Evolutionary conservation across 2,888 invertebrate genomes (phyloP).

Genomic region (Andrena bicolor): DNA sequence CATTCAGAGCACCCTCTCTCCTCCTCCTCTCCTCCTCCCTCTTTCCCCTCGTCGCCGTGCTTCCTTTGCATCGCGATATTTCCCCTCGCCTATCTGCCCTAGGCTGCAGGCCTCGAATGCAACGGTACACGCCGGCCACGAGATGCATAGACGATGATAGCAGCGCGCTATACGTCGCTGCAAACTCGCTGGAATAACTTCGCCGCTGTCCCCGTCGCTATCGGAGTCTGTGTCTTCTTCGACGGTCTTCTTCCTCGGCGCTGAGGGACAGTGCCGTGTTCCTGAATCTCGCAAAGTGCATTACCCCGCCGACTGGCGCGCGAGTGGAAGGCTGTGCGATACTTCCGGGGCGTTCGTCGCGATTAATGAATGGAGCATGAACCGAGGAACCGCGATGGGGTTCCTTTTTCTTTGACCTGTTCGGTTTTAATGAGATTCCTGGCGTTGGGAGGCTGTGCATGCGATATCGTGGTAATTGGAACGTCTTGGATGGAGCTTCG

Average conservation of each 20-base stretch:
- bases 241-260: background rate
- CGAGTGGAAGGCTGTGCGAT: background rate
- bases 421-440: too few species aligned
- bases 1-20: slow-evolving; percentile 63
- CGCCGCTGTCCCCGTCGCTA: slow-evolving; percentile 3
- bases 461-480: too few species aligned
- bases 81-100: slow-evolving; percentile 33
- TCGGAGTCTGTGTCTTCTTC: too few species aligned
- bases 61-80: slow-evolving; percentile 51
- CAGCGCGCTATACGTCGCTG: slow-evolving; percentile 15
- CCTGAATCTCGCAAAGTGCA: slow-evolving; percentile 21
- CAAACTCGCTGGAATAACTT: slow-evolving; percentile 38
- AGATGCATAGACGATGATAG: slow-evolving; percentile 69
- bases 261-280: background rate
- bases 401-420: background rate
- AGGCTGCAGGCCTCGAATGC: slow-evolving; percentile 58
- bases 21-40: background rate
- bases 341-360: background rate
- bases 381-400: background rate
- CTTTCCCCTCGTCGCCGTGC: slow-evolving; percentile 28
- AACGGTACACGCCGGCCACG: slow-evolving; percentile 70
- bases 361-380: slow-evolving; percentile 30
- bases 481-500: too few species aligned
- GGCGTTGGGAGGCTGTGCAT: too few species aligned
- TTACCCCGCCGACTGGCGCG: slow-evolving; percentile 8